Evolutionary conservation across 2,113 vertebrate genomes (phyloP), one percentile per base, ranked within the genome.

Genomic region (Xenopus laevis): DNA sequence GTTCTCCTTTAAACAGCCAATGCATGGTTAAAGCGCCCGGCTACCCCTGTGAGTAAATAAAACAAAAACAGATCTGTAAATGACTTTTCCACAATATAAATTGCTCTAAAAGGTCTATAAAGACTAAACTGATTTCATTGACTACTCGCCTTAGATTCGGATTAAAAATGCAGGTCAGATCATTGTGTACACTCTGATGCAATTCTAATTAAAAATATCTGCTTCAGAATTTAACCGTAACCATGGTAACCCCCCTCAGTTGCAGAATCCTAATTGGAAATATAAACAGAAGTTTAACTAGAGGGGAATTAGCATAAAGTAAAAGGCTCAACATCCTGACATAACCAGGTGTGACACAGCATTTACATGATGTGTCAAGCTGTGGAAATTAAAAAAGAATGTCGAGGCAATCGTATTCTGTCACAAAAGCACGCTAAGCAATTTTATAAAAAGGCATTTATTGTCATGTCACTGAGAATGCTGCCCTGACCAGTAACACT

Each of bases 291-390:
- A 77, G 66, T 77, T 70, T 70, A 77, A 70, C 66, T 70, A 77
- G 74, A 70, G 33, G 68, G 69, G 73, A 62, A 77, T 69, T 64
- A 68, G 62, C 66, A 77, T 77, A 70, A 69, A 64, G 67, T 57
- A 68, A 46, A 59, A 70, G 66, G 12, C 60, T 76, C 66, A 46
- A 46, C 57, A 30, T 23, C 20, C 74, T 77, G 74, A 77, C 66
- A 76, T 76, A 77, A 77, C 74, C 57, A 76, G 74, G 74, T 75
- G 73, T 77, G 74, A 77, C 73, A 77, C 47, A 63, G 59, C 74
- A 77, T 77, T 69, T 77, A 70, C 59, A 77, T 70, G 74, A 69
- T 76, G 50, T 77, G 74, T 77, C 74, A 77, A 46, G 50, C 27
- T 44, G 66, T n/a, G 67, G 67, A 70, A 70, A 77, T 77, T 64